Conservation (phyloP, 2,888 invertebrate genomes). For the Quadroppia sp. region DNA sequence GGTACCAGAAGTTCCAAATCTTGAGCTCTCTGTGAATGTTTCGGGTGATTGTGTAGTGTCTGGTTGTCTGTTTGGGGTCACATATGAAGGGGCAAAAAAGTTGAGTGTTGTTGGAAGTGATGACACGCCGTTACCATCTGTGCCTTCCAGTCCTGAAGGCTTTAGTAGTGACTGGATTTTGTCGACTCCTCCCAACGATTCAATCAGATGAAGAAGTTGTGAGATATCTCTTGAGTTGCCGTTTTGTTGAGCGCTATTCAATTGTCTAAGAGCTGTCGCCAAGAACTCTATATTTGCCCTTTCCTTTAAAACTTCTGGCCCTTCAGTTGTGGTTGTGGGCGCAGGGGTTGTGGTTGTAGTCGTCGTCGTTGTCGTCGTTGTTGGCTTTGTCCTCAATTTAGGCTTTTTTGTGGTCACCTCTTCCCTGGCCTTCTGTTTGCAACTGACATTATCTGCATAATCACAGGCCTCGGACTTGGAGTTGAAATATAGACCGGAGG, state of each 20-base stretch:
- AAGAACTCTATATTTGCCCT: constrained; percentile 10
- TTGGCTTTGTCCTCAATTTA: constrained; percentile 30
- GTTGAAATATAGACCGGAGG: constrained; percentile 84
- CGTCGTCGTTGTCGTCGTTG: constrained; percentile 41
- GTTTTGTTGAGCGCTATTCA: constrained; percentile 37
- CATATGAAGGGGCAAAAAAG: constrained; percentile 43
- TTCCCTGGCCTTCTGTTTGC: constrained; percentile 46
- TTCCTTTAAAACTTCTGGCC: neutral
- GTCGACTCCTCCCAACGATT: constrained; percentile 51
- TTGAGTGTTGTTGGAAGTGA: constrained; percentile 31
- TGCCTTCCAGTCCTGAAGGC: constrained; percentile 33
- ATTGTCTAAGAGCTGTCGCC: constrained; percentile 32
- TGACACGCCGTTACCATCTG: constrained; percentile 31
- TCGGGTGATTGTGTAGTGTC: constrained; percentile 39
- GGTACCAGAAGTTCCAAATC: neutral
- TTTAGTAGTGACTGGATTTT: constrained; percentile 48
- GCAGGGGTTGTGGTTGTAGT: constrained; percentile 46
- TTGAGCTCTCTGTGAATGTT: constrained; percentile 36
- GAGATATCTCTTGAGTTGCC: constrained; percentile 45
- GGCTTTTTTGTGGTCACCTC: constrained; percentile 32
- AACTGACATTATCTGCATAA: constrained; percentile 74
- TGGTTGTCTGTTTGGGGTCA: constrained; percentile 39
- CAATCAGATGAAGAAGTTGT: constrained; percentile 48
- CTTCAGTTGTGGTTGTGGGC: constrained; percentile 44
- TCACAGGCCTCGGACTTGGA: constrained; percentile 87